Evolutionary conservation across 2,888 invertebrate genomes (phyloP).

Genomic region (Leptothorax acervorum): DNA sequence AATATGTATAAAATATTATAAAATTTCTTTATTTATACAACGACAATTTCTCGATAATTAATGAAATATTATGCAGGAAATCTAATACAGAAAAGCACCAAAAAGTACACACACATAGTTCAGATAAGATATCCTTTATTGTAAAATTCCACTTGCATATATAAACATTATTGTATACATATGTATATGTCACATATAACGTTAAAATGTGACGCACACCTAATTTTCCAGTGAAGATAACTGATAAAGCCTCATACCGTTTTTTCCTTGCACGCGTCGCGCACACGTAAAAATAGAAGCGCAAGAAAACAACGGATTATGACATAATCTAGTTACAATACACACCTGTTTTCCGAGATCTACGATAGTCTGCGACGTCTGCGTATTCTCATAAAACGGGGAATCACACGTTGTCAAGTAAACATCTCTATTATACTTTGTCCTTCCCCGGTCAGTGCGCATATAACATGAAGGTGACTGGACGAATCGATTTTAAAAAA

Average conservation of each 20-base stretch:
- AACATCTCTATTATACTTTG: not conserved
- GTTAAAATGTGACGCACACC: not conserved
- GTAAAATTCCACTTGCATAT: not conserved
- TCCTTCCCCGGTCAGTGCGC: not conserved
- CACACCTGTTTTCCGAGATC: not conserved
- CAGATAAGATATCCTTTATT: not conserved
- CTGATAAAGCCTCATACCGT: not conserved
- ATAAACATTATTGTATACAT: not conserved
- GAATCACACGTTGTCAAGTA: slow-evolving; percentile 6
- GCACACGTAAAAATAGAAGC: slow-evolving; percentile 4
- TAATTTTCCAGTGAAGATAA: not conserved
- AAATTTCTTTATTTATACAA: not conserved
- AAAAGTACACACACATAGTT: not conserved
- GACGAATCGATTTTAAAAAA: not conserved
- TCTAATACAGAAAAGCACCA: not conserved
- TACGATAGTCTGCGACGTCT: not conserved
- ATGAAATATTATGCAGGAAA: not conserved
- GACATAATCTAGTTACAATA: not conserved
- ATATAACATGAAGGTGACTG: not conserved
- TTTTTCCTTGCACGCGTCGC: not conserved
- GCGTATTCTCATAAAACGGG: not conserved
- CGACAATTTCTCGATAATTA: not conserved
- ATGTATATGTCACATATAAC: not conserved
- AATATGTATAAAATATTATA: not conserved
- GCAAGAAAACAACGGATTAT: not conserved